Evolutionary conservation across 1,140 invertebrate species (phyloP).

Genomic region (Lepeophtheirus salmonis): DNA sequence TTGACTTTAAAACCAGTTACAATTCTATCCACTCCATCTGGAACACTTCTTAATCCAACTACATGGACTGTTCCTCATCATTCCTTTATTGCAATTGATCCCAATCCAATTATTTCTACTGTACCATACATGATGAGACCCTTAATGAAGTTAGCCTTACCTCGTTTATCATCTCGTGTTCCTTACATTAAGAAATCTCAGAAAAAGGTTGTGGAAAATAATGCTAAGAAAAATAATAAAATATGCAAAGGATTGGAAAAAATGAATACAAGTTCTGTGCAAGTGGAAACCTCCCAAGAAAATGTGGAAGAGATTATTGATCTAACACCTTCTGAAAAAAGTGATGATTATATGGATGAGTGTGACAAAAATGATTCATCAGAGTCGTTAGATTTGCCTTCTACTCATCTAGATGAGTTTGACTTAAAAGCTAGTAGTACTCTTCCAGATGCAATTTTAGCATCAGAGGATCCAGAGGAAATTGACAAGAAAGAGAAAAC

Average conservation of each 20-base stretch:
- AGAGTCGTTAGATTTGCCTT: not conserved
- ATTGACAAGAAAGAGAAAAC: not conserved
- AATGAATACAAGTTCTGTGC: not conserved
- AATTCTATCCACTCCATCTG: not conserved
- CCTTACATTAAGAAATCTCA: not conserved
- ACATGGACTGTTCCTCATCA: not conserved
- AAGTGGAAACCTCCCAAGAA: not conserved
- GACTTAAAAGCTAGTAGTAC: not conserved
- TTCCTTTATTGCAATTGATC: not conserved
- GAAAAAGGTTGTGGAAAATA: not conserved
- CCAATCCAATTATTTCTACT: not conserved
- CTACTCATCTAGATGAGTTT: not conserved
- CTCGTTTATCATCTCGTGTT: not conserved
- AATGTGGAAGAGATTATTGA: not conserved
- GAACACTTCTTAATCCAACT: too few relatives aligned
- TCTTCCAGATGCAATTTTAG: constrained; percentile 8
- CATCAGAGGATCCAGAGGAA: constrained; percentile 4
- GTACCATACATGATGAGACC: not conserved
- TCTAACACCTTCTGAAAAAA: not conserved
- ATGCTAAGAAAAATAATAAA: not conserved
- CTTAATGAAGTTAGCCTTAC: not conserved
- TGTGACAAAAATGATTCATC: not conserved
- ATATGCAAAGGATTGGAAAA: not conserved
- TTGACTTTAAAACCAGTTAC: not conserved
- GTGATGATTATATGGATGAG: not conserved